Base-by-base conservation (phyloP, 2,113 vertebrate genomes). In the Elephantulus edwardii region DNA sequence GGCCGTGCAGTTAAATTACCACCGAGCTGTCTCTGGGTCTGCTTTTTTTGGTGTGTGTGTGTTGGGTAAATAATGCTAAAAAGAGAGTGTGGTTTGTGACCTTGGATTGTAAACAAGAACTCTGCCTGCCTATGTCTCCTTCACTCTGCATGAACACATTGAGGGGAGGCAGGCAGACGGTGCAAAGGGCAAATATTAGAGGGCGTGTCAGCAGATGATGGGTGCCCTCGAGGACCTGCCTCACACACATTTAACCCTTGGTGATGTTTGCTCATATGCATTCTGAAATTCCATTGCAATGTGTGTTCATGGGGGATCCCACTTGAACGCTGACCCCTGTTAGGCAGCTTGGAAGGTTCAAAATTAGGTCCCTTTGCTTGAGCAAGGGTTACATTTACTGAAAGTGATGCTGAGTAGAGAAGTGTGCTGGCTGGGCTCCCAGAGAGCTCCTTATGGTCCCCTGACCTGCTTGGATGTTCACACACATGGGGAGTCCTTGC, bases 241-340 rank as follows among this genome's bases (percentile, higher is more conserved):
- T 16, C 9, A 1, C 38, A 26, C 26, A 14, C 0, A 0, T 2
- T 1, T n/a, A 14, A 0, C 17, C 33, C n/a, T 14, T 4, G 0
- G 7, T 0, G 40, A 20, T 2, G 62, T 24, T 30, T 30, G 24
- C 13, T 9, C 28, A 13, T 1, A 0, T 0, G 2, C 76, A 38
- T 17, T 26, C 33, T 1, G 3, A 38, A 75, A 5, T 12, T n/a
- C 28, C 1, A 0, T 24, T 4, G 17, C 28, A 1, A 1, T 0
- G 0, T 2, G 22, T 35, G 54, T 33, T 24, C 1, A 1, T 17
- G n/a, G 48, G 50, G 9, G 7, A 3, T n/a, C 13, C 66, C 14
- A 6, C 50, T 19, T 38, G 50, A 26, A 4, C 50, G 22, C n/a
- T 24, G 70, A 72, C 60, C 44, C n/a, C n/a, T n/a, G n/a, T n/a